These are phyloP conservation scores for Dioctria rufipes DNA, from an alignment of 2,888 invertebrate species.

Conservation along the genomic window DNA sequence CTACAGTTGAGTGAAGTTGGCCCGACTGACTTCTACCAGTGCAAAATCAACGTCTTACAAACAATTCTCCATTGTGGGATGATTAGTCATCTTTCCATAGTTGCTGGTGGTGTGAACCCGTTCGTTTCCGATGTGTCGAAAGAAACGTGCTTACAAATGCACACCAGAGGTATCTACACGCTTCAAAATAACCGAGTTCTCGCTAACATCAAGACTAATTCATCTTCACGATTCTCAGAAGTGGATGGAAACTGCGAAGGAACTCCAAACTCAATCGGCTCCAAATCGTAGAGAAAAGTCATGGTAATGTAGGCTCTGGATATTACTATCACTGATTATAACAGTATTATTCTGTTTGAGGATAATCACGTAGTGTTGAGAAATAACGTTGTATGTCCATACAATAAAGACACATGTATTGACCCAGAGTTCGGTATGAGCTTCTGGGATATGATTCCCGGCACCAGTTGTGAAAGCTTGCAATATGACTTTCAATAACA, in stretches of 20 bases:
- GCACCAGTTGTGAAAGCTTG: not conserved
- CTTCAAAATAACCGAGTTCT: no score
- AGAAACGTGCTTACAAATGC: not conserved
- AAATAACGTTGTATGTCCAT: not conserved
- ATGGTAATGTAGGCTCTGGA: not conserved
- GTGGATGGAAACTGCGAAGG: not conserved
- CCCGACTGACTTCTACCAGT: not conserved
- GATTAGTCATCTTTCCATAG: not conserved
- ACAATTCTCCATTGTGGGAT: not conserved
- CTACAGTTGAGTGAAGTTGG: not conserved
- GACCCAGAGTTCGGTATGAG: not conserved
- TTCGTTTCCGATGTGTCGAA: not conserved
- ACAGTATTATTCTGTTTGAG: not conserved
- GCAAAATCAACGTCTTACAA: not conserved
- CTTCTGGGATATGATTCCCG: not conserved
- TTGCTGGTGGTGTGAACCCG: not conserved
- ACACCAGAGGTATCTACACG: rapidly evolving
- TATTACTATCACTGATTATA: not conserved
- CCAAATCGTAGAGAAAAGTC: not conserved
- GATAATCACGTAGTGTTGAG: not conserved
- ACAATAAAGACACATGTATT: not conserved
- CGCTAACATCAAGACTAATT: no score
- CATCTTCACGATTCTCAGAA: not conserved
- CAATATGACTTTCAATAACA: not conserved
- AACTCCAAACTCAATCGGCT: not conserved